phyloP scores from a whole-genome alignment of 23 tunicate genomes.

The Oikopleura albicans region DNA sequence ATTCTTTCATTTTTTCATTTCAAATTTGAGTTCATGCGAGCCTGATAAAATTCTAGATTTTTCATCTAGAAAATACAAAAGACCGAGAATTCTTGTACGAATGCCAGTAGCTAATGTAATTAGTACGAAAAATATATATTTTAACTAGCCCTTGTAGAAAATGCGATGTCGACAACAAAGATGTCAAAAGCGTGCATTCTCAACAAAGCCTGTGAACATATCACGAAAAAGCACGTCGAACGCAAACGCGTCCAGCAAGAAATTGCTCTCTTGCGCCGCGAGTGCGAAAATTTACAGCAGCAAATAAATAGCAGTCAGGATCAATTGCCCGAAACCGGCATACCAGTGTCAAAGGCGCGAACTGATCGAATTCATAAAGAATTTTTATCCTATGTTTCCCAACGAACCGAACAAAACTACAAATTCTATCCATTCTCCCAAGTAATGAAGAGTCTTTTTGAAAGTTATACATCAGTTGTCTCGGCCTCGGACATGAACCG shows the following conservation, averaged over 20 bases:
- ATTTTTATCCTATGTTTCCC: background rate
- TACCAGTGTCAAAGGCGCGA: background rate
- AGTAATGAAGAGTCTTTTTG: background rate
- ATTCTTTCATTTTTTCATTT: too few relatives aligned
- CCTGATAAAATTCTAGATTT: too few relatives aligned
- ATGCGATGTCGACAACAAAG: too few relatives aligned
- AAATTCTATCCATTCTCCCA: background rate
- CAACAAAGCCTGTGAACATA: background rate
- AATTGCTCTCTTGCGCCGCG: background rate
- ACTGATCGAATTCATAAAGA: background rate
- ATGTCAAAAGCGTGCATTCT: background rate
- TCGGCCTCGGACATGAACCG: background rate
- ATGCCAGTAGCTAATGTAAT: too few relatives aligned
- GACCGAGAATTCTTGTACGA: too few relatives aligned
- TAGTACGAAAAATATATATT: too few relatives aligned
- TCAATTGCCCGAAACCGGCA: constrained; percentile 6
- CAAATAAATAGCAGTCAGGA: background rate
- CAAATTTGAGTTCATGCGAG: too few relatives aligned
- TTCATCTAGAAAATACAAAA: too few relatives aligned
- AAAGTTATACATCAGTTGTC: background rate
- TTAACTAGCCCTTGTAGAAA: too few relatives aligned
- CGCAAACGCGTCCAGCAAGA: background rate
- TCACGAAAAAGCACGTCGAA: background rate
- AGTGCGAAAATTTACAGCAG: background rate
- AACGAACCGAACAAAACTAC: background rate